Evolutionary conservation across 2,797 vertebrate species (phyloP).

Genomic region (Notolepis coatsorum): DNA sequence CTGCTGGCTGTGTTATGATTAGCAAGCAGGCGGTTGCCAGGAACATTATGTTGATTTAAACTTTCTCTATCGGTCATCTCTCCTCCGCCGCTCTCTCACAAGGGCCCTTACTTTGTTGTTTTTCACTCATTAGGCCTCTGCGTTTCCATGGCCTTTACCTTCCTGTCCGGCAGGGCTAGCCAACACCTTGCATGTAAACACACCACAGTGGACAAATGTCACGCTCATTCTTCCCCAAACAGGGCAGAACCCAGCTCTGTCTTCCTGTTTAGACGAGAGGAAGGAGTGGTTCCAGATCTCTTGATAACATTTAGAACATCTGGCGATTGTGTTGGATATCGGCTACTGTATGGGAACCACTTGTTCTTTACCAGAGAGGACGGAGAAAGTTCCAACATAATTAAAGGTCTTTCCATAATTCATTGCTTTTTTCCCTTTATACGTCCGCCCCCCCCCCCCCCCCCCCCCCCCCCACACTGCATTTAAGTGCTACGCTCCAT

Average conservation of each 20-base stretch:
- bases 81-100: conserved; percentile 40
- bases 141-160: conserved; percentile 55
- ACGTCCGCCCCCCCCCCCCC: too few species aligned
- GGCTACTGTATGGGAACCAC: conserved; percentile 19
- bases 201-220: conserved; percentile 60
- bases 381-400: conserved; percentile 65
- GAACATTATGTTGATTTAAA: conserved; percentile 71
- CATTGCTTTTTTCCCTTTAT: conserved; percentile 58
- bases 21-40: conserved; percentile 44
- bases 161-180: conserved; percentile 29
- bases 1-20: conserved; percentile 58
- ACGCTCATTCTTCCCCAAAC: conserved; percentile 28
- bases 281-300: conserved; percentile 47
- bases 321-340: neutral
- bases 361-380: conserved; percentile 46
- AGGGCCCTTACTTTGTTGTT: conserved; percentile 57
- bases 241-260: conserved; percentile 58
- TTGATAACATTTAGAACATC: too few species aligned
- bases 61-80: conserved; percentile 70
- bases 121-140: conserved; percentile 48
- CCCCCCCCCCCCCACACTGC: too few species aligned
- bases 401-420: conserved; percentile 71
- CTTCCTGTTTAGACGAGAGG: conserved; percentile 42
- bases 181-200: conserved; percentile 75
- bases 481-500: conserved; percentile 62